Evolutionary conservation across 2,113 vertebrate genomes (phyloP).

Genomic region (Oreocharis arfaki): DNA sequence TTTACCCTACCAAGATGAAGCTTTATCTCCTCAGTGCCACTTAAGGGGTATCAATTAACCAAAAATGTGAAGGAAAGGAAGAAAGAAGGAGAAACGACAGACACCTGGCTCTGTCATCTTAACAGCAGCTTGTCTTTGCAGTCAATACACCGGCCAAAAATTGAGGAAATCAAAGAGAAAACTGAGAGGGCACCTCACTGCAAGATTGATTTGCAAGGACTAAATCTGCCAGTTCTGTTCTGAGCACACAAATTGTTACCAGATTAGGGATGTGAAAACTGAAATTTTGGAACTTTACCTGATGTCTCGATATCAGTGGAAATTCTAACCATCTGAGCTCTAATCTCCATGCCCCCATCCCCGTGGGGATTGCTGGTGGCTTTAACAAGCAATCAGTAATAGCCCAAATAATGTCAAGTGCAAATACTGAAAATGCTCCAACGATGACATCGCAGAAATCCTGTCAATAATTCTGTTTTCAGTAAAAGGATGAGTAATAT

Average conservation of each 20-base stretch:
- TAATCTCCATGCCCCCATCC: neutral
- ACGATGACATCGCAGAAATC: neutral
- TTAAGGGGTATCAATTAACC: neutral
- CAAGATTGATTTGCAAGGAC: neutral
- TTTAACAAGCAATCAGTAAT: neutral
- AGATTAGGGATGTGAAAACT: neutral
- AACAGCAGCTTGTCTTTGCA: neutral
- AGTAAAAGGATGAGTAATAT: neutral
- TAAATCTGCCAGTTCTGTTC: neutral
- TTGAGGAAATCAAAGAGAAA: neutral
- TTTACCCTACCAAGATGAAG: neutral
- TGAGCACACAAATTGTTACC: neutral
- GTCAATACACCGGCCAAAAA: neutral
- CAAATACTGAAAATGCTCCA: neutral
- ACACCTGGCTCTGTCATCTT: neutral
- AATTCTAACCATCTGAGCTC: neutral
- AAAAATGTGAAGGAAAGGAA: neutral
- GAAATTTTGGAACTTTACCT: neutral
- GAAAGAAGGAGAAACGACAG: neutral
- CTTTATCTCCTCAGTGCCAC: neutral
- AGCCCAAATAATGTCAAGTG: neutral
- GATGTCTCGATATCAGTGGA: neutral
- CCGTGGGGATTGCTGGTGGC: neutral
- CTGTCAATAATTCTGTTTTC: neutral
- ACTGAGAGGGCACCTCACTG: neutral